These are phyloP conservation scores for Orthonychiurus folsomi DNA, from an alignment of 2,888 invertebrate species.

Conservation along the genomic window DNA sequence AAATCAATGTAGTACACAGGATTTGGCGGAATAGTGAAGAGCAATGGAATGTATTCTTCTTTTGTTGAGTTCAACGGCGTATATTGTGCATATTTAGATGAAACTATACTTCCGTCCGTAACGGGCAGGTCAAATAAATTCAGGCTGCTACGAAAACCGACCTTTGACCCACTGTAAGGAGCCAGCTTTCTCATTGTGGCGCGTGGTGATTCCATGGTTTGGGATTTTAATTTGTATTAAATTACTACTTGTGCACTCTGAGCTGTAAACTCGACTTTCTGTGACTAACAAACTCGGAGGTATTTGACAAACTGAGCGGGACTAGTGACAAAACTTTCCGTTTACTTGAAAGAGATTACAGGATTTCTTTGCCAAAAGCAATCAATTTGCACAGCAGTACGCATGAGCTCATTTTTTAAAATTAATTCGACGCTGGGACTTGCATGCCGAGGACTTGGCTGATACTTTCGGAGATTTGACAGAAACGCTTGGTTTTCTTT, in stretches of 20 bases:
- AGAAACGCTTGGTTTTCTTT: too few relatives aligned
- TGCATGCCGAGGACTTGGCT: too few relatives aligned
- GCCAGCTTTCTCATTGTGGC: background rate
- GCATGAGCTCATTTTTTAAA: background rate
- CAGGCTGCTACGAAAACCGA: background rate
- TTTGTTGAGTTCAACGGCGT: background rate
- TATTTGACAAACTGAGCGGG: too few relatives aligned
- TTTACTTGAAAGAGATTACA: too few relatives aligned
- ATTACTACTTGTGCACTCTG: too few relatives aligned
- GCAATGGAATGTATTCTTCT: background rate
- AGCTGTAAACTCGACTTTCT: too few relatives aligned
- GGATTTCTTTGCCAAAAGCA: too few relatives aligned
- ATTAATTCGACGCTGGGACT: background rate
- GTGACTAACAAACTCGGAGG: too few relatives aligned
- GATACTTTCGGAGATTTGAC: too few relatives aligned
- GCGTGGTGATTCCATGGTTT: background rate
- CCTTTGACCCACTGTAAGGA: background rate
- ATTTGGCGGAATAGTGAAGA: background rate
- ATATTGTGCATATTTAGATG: background rate
- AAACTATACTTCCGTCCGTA: background rate
- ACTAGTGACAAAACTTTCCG: too few relatives aligned
- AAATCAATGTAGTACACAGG: background rate
- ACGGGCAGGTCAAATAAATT: background rate
- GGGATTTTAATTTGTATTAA: too few relatives aligned
- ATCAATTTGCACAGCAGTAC: too few relatives aligned